Conservation (phyloP, 2,888 invertebrate genomes). For the Eueremaeus valkanovi region DNA sequence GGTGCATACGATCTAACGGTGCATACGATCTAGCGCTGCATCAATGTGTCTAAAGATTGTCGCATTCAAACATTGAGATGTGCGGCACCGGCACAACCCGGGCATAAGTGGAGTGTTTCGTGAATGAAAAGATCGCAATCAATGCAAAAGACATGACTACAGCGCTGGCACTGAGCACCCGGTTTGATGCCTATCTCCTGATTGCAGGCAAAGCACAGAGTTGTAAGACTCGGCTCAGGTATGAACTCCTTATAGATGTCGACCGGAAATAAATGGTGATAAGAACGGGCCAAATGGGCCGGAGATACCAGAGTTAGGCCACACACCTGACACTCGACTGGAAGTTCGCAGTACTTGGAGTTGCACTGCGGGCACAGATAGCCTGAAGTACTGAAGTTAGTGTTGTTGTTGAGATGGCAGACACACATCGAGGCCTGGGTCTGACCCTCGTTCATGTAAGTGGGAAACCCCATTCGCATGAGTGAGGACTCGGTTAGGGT, state of each 20-base stretch:
- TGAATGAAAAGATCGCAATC: constrained; percentile 95
- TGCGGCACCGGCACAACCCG: constrained; percentile 69
- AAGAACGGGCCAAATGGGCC: constrained; percentile 93
- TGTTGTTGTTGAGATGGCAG: constrained; percentile 60
- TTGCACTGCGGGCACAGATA: constrained; percentile 70
- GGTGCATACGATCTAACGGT: too few relatives aligned
- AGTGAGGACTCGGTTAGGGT: constrained; percentile 65
- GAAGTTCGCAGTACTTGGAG: constrained; percentile 95
- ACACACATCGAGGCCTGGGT: constrained; percentile 77
- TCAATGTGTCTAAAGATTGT: too few relatives aligned
- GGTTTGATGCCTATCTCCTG: constrained; percentile 47
- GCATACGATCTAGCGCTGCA: too few relatives aligned
- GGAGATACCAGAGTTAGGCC: constrained; percentile 92
- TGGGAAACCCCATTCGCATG: constrained; percentile 96
- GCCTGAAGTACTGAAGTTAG: constrained; percentile 43
- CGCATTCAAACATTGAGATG: too few relatives aligned
- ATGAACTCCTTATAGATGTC: constrained; percentile 71
- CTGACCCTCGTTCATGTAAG: constrained; percentile 62
- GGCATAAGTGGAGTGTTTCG: constrained; percentile 89
- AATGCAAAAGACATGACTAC: constrained; percentile 76
- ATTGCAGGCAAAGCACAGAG: constrained; percentile 55
- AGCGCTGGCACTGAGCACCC: constrained; percentile 63
- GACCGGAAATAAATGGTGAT: constrained; percentile 94
- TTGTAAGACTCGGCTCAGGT: constrained; percentile 61
- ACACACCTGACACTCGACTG: constrained; percentile 93